Base-by-base conservation (phyloP, 2,113 vertebrate species). In the Hassar affinis region DNA sequence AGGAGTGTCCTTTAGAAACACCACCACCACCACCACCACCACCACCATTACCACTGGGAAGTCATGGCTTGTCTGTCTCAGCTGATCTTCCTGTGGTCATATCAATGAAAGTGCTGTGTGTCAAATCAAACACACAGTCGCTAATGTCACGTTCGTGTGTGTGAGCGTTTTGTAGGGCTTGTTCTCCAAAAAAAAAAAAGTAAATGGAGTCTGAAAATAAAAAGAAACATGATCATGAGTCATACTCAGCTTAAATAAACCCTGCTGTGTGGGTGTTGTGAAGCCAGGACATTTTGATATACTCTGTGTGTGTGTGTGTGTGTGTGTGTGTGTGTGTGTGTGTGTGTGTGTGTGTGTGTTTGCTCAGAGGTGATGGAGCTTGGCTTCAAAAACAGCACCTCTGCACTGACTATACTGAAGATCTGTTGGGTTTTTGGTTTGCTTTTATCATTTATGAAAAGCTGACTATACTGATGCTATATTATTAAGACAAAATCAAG, bases 241-340 rank as follows among this genome's bases (percentile, higher is more conserved):
- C 81, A 83, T 22, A 74, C 22, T 12, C 35, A 45, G 35, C 51
- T 25, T 38, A 38, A 83, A 82, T 82, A 82, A 82, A 74, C 68
- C 56, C 17, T 49, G 57, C 72, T 7, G 47, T 45, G 82, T 83
- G 30, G 72, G 81, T 6, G 71, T 49, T 74, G 18, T 27, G 42
- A 2, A 49, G 57, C 56, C 27, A 76, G 56, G 59, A 22, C n/a
- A 66, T n/a, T 54, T 51, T 45, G 12, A 54, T 17, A 35, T 52
- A 14, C 30, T 30, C 12, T 33, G 33, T 64, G 62, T 35, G 30
- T 57, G 4, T 56, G 54, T 61, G 57, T 61, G 25, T 61, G 57
- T 68, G 57, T 64, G 27, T 64, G 27, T 64, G 61, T 64, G 27
- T 64, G 61, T 64, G 57, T 64, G 27, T 64, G 62, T 35, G 30